Percentiles rank a stretch among this genome's conserved stretches.
These are phyloP conservation scores for Pteropus rufus DNA, from an alignment of 2,797 vertebrate species.

Conservation along the genomic window DNA sequence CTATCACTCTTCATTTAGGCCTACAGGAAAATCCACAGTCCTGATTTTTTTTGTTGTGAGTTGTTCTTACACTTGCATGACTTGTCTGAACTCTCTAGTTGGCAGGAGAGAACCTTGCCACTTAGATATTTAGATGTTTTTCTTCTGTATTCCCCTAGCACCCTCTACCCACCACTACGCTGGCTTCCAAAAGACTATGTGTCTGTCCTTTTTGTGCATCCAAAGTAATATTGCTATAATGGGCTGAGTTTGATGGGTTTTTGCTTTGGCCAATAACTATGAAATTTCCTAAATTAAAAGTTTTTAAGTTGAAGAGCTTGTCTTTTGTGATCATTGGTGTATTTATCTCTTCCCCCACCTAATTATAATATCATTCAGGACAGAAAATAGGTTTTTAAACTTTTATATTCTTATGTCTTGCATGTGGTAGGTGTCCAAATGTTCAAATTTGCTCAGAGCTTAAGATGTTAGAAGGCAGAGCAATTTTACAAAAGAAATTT, in stretches of 20 bases:
- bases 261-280: not conserved
- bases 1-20: not conserved
- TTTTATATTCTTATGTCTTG: not conserved
- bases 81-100: not conserved
- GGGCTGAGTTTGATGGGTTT: not conserved
- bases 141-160: not conserved
- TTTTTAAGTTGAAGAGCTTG: not conserved
- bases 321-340: not conserved
- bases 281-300: not conserved
- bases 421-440: not conserved
- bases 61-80: not conserved
- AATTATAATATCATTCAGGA: not conserved
- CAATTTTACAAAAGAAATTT: not conserved
- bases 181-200: not conserved
- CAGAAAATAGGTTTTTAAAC: not conserved
- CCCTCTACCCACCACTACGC: fast-evolving
- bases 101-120: not conserved
- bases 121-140: not conserved
- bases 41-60: not conserved
- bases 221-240: not conserved
- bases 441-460: not conserved
- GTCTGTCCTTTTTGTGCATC: not conserved
- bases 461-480: not conserved
- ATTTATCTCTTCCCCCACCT: not conserved
- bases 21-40: not conserved